phyloP scores from a whole-genome alignment of 2,797 vertebrate species.

The Anas capensis region DNA sequence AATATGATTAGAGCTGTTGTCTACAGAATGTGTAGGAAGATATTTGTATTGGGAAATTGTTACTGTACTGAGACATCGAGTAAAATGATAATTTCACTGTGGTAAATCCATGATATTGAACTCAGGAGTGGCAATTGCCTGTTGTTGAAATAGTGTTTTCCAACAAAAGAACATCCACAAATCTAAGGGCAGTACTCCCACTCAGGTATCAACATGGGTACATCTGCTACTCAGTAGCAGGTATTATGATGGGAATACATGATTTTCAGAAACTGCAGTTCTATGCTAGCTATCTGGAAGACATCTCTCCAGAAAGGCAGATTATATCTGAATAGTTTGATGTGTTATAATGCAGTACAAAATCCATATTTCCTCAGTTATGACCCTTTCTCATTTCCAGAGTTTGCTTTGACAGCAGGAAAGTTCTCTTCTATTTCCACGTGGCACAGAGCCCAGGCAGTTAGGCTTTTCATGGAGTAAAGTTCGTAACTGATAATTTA shows the following conservation, averaged over 20 bases:
- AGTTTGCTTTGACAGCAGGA: not conserved
- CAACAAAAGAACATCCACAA: not conserved
- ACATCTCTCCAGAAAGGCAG: not conserved
- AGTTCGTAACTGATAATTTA: not conserved
- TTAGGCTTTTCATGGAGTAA: not conserved
- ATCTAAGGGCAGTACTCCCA: not conserved
- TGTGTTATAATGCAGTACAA: not conserved
- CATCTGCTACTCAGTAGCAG: not conserved
- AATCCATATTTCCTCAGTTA: not conserved
- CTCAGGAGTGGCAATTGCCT: not conserved
- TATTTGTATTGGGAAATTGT: slow-evolving; percentile 23
- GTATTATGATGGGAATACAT: not conserved
- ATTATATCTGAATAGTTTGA: not conserved
- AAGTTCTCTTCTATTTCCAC: not conserved
- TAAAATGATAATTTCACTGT: not conserved
- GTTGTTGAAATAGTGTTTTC: not conserved
- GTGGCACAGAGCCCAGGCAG: not conserved
- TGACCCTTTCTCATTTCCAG: not conserved
- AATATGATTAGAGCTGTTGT: not conserved
- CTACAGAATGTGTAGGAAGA: not conserved
- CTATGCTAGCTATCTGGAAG: not conserved
- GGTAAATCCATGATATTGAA: not conserved
- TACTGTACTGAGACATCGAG: not conserved
- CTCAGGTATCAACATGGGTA: not conserved
- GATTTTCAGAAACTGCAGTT: not conserved